Conservation (phyloP, 2,888 invertebrate species). For the Cataglyphis albicans region DNA sequence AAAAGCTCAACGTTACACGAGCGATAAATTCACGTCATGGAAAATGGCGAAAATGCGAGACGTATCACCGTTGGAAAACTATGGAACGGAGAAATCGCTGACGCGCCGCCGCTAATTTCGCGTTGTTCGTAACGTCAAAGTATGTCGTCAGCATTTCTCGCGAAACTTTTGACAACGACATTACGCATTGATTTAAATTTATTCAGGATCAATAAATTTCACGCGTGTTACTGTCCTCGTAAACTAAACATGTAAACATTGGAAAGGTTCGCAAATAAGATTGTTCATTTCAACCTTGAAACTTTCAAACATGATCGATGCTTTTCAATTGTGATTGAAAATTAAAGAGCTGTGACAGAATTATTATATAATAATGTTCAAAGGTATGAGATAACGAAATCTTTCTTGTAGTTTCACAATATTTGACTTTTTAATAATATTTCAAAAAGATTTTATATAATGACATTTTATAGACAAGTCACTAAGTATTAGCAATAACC, state of each 20-base stretch:
- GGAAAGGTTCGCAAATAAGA: neutral
- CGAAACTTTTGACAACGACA: neutral
- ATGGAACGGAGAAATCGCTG: conserved; percentile 29
- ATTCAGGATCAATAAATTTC: conserved; percentile 10
- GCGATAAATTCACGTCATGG: conserved; percentile 6
- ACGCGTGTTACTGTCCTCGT: neutral
- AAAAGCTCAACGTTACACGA: neutral
- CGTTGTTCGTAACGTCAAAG: conserved; percentile 14
- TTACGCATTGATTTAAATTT: conserved; percentile 15
- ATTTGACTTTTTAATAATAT: neutral
- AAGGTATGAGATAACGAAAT: neutral
- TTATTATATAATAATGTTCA: neutral
- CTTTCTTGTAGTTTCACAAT: neutral
- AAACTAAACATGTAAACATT: neutral
- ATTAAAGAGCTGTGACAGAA: neutral
- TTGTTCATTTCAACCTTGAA: neutral
- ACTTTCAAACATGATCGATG: neutral
- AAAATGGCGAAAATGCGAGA: conserved; percentile 29
- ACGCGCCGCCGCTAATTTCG: conserved; percentile 42
- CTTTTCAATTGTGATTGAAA: neutral
- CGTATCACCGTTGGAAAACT: conserved; percentile 27
- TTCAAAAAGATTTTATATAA: neutral
- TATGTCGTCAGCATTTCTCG: conserved; percentile 47
- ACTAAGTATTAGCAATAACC: neutral
- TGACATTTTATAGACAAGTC: no score